Percentiles rank a stretch among this genome's conserved stretches.
Evolutionary conservation across 2,797 vertebrate species (phyloP).

Genomic region (Scolopax rusticola): DNA sequence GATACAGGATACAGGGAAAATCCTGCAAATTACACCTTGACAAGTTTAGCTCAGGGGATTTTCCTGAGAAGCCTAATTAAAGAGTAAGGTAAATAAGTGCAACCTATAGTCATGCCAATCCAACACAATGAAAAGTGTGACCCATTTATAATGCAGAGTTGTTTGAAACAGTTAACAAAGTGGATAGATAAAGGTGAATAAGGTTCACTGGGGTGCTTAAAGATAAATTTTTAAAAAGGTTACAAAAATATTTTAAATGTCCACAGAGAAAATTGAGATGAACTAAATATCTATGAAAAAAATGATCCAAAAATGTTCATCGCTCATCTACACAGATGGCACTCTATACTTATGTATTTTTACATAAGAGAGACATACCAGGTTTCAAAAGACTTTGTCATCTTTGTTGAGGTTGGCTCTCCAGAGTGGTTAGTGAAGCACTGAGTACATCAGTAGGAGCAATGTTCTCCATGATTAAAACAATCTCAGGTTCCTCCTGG

Average conservation of each 20-base stretch:
- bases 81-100: slow-evolving; percentile 7
- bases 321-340: background rate
- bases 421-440: background rate
- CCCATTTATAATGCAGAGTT: background rate
- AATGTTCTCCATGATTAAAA: background rate
- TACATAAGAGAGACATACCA: background rate
- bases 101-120: background rate
- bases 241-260: background rate
- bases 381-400: background rate
- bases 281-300: background rate
- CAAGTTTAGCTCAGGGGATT: slow-evolving; percentile 13
- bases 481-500: background rate
- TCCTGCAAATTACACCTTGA: background rate
- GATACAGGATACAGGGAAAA: background rate
- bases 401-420: background rate
- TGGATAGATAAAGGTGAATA: background rate
- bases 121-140: background rate
- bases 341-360: background rate
- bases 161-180: slow-evolving; percentile 17
- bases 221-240: background rate
- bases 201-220: background rate
- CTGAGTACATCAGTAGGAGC: background rate
- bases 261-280: background rate
- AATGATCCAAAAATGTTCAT: background rate
- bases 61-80: slow-evolving; percentile 45